A percentile compares a stretch with the other conserved stretches of the same genome.
phyloP scores from a whole-genome alignment of 1,140 invertebrate species.

The Drosophila suzukii region DNA sequence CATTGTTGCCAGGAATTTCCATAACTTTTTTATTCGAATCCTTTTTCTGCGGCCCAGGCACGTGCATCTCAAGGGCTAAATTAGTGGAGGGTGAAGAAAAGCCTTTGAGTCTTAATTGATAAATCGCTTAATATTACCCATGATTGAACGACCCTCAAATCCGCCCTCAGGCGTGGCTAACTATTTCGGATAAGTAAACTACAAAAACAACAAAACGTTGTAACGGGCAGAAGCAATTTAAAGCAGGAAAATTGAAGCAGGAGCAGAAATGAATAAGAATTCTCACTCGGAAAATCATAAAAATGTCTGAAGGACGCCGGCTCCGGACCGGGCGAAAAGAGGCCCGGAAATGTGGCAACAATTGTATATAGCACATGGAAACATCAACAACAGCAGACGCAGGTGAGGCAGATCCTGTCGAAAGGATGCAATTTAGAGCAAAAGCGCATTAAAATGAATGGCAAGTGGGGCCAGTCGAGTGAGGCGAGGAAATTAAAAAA shows the following conservation, averaged over 20 bases:
- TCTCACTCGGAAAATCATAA: slow-evolving; percentile 78
- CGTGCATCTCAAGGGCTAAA: slow-evolving; percentile 60
- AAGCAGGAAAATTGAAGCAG: slow-evolving; percentile 58
- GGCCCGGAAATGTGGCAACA: slow-evolving; percentile 73
- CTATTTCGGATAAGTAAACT: slow-evolving; percentile 50
- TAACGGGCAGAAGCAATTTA: slow-evolving; percentile 66
- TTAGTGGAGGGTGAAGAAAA: slow-evolving; percentile 18
- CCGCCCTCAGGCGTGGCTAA: slow-evolving; percentile 19
- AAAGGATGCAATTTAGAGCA: slow-evolving; percentile 78
- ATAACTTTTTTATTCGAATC: slow-evolving; percentile 33
- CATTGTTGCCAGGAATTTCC: slow-evolving; percentile 41
- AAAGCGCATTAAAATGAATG: slow-evolving; percentile 75
- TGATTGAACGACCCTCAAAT: slow-evolving; percentile 13
- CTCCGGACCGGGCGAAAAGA: slow-evolving; percentile 39
- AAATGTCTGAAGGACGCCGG: slow-evolving; percentile 68
- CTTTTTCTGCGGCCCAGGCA: slow-evolving; percentile 37
- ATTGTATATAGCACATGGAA: slow-evolving; percentile 64
- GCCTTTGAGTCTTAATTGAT: slow-evolving; percentile 74
- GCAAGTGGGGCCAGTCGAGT: slow-evolving; percentile 26
- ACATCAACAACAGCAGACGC: slow-evolving; percentile 38
- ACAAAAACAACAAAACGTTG: slow-evolving; percentile 41
- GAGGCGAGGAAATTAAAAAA: slow-evolving; percentile 72
- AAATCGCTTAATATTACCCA: slow-evolving; percentile 52
- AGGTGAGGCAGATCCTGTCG: slow-evolving; percentile 26
- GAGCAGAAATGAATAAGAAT: slow-evolving; percentile 36